Conservation (phyloP, 1,140 invertebrate genomes). For the Zaprionus vittiger region DNA sequence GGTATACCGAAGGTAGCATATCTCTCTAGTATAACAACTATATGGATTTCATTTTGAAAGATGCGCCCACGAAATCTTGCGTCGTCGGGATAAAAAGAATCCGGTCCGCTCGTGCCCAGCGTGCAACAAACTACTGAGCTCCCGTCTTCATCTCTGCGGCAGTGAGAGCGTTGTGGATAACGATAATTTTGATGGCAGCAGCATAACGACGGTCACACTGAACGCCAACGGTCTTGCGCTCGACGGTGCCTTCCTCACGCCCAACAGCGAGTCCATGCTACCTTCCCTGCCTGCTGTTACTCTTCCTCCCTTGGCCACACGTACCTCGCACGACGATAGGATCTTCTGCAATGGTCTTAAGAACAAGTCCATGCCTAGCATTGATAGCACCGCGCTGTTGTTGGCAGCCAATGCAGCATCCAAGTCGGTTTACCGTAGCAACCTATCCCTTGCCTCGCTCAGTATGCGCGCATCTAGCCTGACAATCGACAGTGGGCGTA, state of each 20-base stretch:
- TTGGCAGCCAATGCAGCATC: conserved; percentile 45
- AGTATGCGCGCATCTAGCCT: conserved; percentile 79
- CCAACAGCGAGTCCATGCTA: conserved; percentile 41
- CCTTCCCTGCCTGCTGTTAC: conserved; percentile 38
- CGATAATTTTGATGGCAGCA: conserved; percentile 52
- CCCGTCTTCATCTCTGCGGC: conserved; percentile 84
- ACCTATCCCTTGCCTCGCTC: conserved; percentile 76
- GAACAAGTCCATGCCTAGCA: conserved; percentile 45
- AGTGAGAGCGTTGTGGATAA: conserved; percentile 21
- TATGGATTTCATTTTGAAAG: conserved; percentile 78
- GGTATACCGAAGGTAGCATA: no score
- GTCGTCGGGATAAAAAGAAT: conserved; percentile 88
- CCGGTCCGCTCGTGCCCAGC: conserved; percentile 86
- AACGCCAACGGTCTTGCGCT: conserved; percentile 47
- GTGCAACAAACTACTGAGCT: conserved; percentile 88
- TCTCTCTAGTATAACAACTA: background rate
- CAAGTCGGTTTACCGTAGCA: conserved; percentile 71
- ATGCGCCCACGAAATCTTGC: conserved; percentile 89
- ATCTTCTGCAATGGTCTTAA: conserved; percentile 51
- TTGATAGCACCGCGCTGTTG: conserved; percentile 52
- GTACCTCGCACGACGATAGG: background rate
- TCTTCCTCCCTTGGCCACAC: background rate
- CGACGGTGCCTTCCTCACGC: conserved; percentile 36
- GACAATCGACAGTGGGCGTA: conserved; percentile 74
- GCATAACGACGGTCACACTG: conserved; percentile 30